phyloP scores from a whole-genome alignment of 2,888 invertebrate species.

The Heteropelma amictum region DNA sequence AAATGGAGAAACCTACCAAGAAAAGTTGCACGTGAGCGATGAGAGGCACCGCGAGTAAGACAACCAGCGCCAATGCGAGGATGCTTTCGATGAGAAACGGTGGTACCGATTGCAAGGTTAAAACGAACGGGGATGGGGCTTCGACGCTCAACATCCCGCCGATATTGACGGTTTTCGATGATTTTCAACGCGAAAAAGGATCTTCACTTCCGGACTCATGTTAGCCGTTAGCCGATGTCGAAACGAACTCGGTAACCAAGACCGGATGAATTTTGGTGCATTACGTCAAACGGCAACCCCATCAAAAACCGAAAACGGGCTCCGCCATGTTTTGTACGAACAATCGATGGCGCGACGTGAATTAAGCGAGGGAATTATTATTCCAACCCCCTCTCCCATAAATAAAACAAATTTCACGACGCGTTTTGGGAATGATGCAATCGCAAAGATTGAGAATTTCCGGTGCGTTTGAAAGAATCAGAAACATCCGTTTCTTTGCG shows the following conservation, averaged over 20 bases:
- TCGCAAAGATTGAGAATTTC: no score
- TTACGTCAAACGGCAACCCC: constrained; percentile 12
- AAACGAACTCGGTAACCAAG: constrained; percentile 14
- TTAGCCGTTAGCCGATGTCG: constrained; percentile 52
- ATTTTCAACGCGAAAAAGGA: constrained; percentile 32
- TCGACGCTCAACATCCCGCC: constrained; percentile 67
- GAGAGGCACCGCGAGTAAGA: constrained; percentile 69
- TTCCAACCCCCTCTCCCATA: neutral
- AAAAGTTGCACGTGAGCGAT: constrained; percentile 64
- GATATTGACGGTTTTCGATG: constrained; percentile 45
- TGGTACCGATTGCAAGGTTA: constrained; percentile 70
- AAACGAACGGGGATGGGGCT: constrained; percentile 62
- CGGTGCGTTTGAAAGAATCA: no score
- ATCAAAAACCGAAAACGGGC: constrained; percentile 32
- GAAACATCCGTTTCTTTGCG: no score
- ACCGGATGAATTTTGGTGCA: constrained; percentile 45
- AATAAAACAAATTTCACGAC: no score
- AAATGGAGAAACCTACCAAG: constrained; percentile 59
- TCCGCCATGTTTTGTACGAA: constrained; percentile 41
- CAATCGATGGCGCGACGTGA: constrained; percentile 59
- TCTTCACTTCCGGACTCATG: constrained; percentile 48
- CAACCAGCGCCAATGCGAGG: constrained; percentile 66
- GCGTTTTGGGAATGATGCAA: no score
- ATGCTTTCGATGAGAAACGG: constrained; percentile 69
- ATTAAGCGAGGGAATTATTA: neutral